Conservation (phyloP, 2,113 vertebrate species). For the Alosa alosa region DNA sequence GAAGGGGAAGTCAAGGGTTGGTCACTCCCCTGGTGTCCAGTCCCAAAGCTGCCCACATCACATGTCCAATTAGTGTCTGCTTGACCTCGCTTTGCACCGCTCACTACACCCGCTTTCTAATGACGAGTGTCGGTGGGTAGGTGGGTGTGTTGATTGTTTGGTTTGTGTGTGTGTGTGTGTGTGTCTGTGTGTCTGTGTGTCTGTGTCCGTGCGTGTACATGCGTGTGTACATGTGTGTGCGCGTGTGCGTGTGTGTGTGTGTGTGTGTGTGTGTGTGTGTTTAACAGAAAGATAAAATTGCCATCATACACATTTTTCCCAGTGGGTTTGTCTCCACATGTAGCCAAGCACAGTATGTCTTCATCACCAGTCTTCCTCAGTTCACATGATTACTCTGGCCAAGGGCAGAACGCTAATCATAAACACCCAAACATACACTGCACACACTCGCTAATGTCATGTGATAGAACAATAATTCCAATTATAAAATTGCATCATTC, state of each 20-base stretch:
- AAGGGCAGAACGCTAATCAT: neutral
- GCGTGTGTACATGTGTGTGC: neutral
- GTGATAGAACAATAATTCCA: too few relatives aligned
- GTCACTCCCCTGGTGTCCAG: constrained; percentile 54
- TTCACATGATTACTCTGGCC: neutral
- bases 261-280: neutral
- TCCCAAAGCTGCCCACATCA: constrained; percentile 53
- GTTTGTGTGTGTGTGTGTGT: neutral
- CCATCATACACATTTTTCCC: constrained; percentile 23
- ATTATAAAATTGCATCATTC: too few relatives aligned
- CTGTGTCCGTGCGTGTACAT: neutral
- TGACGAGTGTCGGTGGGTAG: neutral
- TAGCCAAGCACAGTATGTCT: neutral
- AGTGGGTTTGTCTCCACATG: constrained; percentile 27
- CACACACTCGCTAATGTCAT: too few relatives aligned
- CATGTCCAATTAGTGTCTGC: constrained; percentile 71
- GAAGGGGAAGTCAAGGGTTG: constrained; percentile 72
- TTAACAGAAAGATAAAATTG: constrained; percentile 1
- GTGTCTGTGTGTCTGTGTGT: neutral
- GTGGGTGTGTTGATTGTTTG: neutral
- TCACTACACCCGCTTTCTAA: constrained; percentile 23
- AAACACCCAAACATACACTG: too few relatives aligned
- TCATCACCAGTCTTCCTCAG: neutral
- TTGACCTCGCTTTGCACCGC: constrained; percentile 61
- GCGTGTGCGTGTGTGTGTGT: neutral